A percentile compares a stretch with the other conserved stretches of the same genome.
Evolutionary conservation across 2,888 invertebrate species (phyloP).

Genomic region (Trachelus troglodyta): DNA sequence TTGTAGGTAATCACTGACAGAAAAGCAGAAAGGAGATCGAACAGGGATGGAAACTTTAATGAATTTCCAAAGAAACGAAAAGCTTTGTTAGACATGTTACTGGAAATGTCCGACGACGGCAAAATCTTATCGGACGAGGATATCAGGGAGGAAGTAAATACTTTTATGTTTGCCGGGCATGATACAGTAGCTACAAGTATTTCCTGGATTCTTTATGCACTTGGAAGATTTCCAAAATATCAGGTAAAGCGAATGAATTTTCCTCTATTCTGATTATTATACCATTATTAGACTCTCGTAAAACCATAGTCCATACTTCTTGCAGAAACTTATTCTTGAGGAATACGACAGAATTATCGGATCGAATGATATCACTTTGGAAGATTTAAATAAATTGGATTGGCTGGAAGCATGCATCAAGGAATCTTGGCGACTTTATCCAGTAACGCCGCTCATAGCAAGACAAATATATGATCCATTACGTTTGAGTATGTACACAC

Average conservation of each 20-base stretch:
- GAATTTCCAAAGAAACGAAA: conserved; percentile 48
- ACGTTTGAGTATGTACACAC: conserved; percentile 47
- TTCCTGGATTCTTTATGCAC: conserved; percentile 69
- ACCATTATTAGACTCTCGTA: conserved; percentile 3
- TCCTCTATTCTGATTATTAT: background rate
- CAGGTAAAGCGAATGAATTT: conserved; percentile 54
- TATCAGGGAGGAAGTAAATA: conserved; percentile 63
- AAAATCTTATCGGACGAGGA: conserved; percentile 52
- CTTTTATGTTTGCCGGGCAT: conserved; percentile 68
- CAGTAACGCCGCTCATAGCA: conserved; percentile 55
- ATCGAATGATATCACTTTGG: conserved; percentile 43
- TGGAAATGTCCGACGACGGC: conserved; percentile 66
- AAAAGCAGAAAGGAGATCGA: conserved; percentile 42
- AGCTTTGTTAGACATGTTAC: conserved; percentile 70
- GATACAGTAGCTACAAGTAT: conserved; percentile 72
- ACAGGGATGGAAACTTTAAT: conserved; percentile 39
- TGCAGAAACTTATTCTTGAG: conserved; percentile 49
- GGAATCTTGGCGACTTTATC: conserved; percentile 58
- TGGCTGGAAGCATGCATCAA: conserved; percentile 61
- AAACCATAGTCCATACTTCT: conserved; percentile 8
- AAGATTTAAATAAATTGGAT: conserved; percentile 49
- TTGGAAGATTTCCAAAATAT: conserved; percentile 68
- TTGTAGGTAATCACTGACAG: conserved; percentile 51
- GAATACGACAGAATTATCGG: conserved; percentile 45
- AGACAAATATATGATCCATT: conserved; percentile 57